Base-by-base conservation (phyloP, 2,113 vertebrate genomes). In the Catharus minimus region DNA sequence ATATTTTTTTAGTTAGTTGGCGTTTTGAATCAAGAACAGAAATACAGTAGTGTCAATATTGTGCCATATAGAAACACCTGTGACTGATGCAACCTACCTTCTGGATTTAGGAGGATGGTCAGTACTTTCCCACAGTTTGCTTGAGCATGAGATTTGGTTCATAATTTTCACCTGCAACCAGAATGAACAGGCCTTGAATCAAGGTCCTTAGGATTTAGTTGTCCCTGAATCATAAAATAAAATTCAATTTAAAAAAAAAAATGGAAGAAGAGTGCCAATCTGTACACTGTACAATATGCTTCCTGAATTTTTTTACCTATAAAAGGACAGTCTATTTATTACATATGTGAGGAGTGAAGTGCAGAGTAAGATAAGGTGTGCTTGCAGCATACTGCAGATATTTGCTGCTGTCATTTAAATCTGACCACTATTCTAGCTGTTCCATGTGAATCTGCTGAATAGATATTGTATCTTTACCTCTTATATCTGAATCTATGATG, bases 261-360 rank as follows among this genome's bases (percentile, higher is more conserved):
- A 18, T 15, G 2, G 15, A 13, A 53, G 57, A 76, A 12, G 5
- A 30, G 13, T n/a, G 4, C 2, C 18, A 38, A 18, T 32, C 6
- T 66, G 2, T 24, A 44, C 15, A 52, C 32, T 56, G 7, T 13
- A 58, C 27, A 65, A 32, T 24, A 64, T 13, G 4, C 6, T n/a
- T 32, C 10, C 24, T 41, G 22, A 77, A 2, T 1, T 60, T 1
- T 60, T 83, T 73, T 36, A 52, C 19, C 20, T 68, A 4, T 5
- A 43, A 64, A 69, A 75, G 19, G 17, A 50, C 3, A 50, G 7
- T 36, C 22, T 55, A 20, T 50, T 65, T 44, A 13, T 80, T 74
- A 7, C 23, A 66, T 43, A 46, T 2, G 1, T 36, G 11, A 10
- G 7, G 27, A 81, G 19, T 1, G 1, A 33, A 41, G 9, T n/a